phyloP scores from a whole-genome alignment of 1,140 invertebrate genomes.

The Hylyphantes graminicola region DNA sequence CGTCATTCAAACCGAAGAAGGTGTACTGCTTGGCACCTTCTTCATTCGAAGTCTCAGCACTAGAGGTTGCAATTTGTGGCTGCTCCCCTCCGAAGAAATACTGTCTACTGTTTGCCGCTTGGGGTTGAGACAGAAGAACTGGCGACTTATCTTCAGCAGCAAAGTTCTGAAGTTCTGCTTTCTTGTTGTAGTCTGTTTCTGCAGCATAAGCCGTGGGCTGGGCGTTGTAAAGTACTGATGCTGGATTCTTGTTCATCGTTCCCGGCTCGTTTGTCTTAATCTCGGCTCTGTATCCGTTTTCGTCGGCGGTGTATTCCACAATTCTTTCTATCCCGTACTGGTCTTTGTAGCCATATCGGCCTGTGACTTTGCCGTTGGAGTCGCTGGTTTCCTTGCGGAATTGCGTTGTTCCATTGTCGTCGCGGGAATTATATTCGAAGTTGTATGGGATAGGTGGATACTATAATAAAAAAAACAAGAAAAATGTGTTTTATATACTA shows the following conservation, averaged over 20 bases:
- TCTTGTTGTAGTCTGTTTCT: neutral
- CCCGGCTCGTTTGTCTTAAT: constrained; percentile 59
- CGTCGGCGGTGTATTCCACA: constrained; percentile 62
- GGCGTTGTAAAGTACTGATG: constrained; percentile 36
- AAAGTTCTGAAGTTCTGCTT: no score
- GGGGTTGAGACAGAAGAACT: no score
- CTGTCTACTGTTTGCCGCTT: no score
- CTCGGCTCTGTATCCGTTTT: constrained; percentile 60
- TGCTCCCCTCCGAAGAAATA: no score
- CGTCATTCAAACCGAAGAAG: no score
- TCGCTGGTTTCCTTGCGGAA: constrained; percentile 59
- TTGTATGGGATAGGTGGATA: constrained; percentile 23
- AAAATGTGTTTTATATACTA: neutral
- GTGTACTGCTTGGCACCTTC: no score
- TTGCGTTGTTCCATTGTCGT: constrained; percentile 50
- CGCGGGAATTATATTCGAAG: constrained; percentile 24
- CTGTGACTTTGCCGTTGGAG: constrained; percentile 59
- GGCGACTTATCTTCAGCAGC: no score
- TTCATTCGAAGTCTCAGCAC: no score
- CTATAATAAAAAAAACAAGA: neutral
- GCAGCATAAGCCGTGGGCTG: constrained; percentile 1
- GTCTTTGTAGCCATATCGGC: constrained; percentile 60
- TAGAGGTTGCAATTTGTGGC: no score
- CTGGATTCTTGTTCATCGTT: constrained; percentile 46
- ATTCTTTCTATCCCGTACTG: constrained; percentile 33